These are phyloP conservation scores for Piezodorus guildinii DNA, from an alignment of 1,140 invertebrate genomes.

Conservation along the genomic window DNA sequence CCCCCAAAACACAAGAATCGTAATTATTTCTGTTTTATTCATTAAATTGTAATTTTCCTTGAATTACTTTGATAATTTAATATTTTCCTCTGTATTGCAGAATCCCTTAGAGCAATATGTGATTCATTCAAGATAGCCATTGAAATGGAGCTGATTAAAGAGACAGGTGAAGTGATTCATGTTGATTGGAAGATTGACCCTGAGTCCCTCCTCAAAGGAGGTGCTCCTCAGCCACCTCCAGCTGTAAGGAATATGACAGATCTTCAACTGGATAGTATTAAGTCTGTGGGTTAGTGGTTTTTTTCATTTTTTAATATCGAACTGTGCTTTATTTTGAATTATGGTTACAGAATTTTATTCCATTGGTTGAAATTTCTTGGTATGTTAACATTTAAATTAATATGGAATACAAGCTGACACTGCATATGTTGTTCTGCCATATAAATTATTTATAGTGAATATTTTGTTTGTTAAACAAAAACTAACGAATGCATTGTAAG, in stretches of 20 bases:
- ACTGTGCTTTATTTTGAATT: neutral
- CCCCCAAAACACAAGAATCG: no score
- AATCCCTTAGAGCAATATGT: conserved; percentile 76
- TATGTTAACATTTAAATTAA: no score
- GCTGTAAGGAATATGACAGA: conserved; percentile 52
- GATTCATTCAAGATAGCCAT: conserved; percentile 74
- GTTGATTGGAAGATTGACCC: conserved; percentile 4
- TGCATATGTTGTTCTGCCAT: no score
- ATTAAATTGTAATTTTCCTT: no score
- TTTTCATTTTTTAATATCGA: neutral
- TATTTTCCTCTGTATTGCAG: conserved; percentile 39
- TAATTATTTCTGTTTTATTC: no score
- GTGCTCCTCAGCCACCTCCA: conserved; percentile 35
- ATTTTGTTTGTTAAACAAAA: no score
- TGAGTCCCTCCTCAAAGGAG: neutral
- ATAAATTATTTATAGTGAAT: no score
- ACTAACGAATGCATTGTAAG: no score
- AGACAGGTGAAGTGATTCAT: neutral
- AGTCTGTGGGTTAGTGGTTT: conserved; percentile 43
- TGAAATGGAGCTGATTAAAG: conserved; percentile 33
- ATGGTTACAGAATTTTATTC: no score
- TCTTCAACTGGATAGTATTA: conserved; percentile 47
- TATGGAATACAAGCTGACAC: no score
- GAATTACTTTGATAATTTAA: no score
- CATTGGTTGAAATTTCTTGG: no score